Percentiles rank a stretch among this genome's conserved stretches.
Conservation (phyloP, 1,140 invertebrate genomes). For the Triops cancriformis region DNA sequence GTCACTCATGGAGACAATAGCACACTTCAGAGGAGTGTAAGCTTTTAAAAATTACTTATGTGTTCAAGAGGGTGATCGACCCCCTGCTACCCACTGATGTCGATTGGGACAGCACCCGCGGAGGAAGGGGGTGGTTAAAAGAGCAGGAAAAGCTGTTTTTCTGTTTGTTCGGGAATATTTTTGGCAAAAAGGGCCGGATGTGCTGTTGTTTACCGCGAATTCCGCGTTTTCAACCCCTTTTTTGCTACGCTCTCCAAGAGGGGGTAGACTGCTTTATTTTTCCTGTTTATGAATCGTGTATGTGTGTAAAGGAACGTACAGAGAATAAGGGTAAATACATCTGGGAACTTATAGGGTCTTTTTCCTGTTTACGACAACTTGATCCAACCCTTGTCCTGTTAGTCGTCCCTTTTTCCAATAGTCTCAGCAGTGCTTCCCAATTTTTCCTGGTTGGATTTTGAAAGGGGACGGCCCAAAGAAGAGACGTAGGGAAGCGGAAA, state of each 20-base stretch:
- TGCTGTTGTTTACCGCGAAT: not conserved
- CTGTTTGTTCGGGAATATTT: not conserved
- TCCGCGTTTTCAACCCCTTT: not conserved
- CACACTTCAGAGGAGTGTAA: too few species aligned
- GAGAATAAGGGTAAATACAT: not conserved
- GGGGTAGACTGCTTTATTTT: not conserved
- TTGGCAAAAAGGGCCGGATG: not conserved
- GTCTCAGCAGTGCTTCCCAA: not conserved
- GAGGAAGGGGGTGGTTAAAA: not conserved
- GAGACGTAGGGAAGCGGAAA: conserved; percentile 4
- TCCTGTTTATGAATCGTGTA: not conserved
- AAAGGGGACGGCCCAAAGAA: not conserved
- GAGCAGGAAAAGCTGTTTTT: not conserved
- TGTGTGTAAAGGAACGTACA: not conserved
- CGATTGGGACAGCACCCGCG: too few species aligned
- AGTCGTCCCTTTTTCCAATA: conserved; percentile 7
- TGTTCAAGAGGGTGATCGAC: too few species aligned
- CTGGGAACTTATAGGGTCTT: conserved; percentile 5
- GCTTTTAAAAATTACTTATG: too few species aligned
- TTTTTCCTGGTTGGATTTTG: not conserved
- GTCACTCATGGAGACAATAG: too few species aligned
- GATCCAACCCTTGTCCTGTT: conserved; percentile 19
- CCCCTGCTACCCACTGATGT: too few species aligned
- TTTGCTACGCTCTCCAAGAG: not conserved
- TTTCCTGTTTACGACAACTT: conserved; percentile 14